phyloP scores from a whole-genome alignment of 2,797 vertebrate genomes.

The Cyprinella venusta region DNA sequence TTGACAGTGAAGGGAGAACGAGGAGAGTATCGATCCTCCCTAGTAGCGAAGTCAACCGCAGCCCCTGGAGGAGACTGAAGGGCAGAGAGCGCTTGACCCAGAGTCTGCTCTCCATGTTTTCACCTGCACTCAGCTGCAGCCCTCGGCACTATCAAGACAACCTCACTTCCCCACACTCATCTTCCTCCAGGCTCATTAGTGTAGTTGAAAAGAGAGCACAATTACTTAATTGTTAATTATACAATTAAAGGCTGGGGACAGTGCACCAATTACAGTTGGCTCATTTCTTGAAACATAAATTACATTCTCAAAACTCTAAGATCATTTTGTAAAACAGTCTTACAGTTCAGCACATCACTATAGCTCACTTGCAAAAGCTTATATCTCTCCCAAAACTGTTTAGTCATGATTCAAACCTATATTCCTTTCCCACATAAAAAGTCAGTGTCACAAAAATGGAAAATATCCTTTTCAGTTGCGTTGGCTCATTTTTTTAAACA shows the following conservation, averaged over 20 bases:
- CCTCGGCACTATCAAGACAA: not conserved
- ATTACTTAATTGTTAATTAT: not conserved
- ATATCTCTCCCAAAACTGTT: too few relatives aligned
- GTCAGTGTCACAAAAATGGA: too few relatives aligned
- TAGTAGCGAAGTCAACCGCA: conserved; percentile 24
- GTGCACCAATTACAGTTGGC: not conserved
- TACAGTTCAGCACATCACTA: too few relatives aligned
- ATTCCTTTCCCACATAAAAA: too few relatives aligned
- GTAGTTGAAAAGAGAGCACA: not conserved
- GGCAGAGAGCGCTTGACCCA: conserved; percentile 45
- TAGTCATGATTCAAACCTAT: too few relatives aligned
- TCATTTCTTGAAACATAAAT: too few relatives aligned
- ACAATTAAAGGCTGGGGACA: not conserved
- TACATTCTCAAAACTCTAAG: too few relatives aligned
- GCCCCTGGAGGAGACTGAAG: conserved; percentile 26
- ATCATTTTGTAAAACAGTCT: too few relatives aligned
- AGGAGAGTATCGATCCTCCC: conserved; percentile 35
- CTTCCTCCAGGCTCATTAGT: not conserved
- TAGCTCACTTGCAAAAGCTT: too few relatives aligned
- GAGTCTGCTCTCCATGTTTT: conserved; percentile 39
- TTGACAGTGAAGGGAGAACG: conserved; percentile 6
- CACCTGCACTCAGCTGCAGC: conserved; percentile 5
- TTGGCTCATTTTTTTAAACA: too few relatives aligned
- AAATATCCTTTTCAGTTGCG: too few relatives aligned
- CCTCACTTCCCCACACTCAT: conserved; percentile 10